Conservation (phyloP, 1,140 invertebrate genomes). For the Cotesia chilonis region DNA sequence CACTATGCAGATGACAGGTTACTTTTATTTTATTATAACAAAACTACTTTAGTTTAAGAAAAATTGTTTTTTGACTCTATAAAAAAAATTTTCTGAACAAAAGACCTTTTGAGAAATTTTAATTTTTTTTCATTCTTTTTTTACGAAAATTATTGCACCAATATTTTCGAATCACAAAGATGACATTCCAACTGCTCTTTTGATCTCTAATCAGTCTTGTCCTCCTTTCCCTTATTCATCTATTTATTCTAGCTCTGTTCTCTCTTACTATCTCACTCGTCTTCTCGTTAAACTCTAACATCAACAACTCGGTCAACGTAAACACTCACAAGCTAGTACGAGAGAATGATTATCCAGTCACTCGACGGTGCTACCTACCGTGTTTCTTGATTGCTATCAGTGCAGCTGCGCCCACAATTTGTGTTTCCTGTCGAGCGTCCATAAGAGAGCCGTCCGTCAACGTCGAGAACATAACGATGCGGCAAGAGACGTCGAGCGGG, state of each 20-base stretch:
- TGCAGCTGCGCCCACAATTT: conserved; percentile 64
- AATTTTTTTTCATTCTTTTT: no score
- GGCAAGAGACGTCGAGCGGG: no score
- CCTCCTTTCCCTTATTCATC: neutral
- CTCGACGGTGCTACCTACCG: conserved; percentile 56
- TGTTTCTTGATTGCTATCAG: conserved; percentile 63
- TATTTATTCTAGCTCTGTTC: conserved; percentile 17
- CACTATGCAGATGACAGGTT: conserved; percentile 1
- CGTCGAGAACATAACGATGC: conserved; percentile 45
- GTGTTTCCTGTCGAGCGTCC: conserved; percentile 61
- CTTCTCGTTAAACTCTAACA: neutral
- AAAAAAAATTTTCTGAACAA: no score
- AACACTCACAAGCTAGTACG: conserved; percentile 28
- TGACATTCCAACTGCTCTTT: neutral
- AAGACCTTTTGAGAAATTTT: no score
- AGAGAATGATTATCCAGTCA: conserved; percentile 59
- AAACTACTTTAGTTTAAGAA: no score
- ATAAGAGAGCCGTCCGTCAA: conserved; percentile 62
- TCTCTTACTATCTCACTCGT: neutral
- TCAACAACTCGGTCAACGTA: conserved; percentile 31
- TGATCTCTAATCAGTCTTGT: neutral
- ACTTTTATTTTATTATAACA: no score
- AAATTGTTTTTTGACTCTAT: neutral
- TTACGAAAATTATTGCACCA: no score
- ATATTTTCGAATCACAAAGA: neutral